Base-by-base conservation (phyloP, 37 sponge, comb jelly and placozoan genomes). In the Chondrilla cf. caribensis region DNA sequence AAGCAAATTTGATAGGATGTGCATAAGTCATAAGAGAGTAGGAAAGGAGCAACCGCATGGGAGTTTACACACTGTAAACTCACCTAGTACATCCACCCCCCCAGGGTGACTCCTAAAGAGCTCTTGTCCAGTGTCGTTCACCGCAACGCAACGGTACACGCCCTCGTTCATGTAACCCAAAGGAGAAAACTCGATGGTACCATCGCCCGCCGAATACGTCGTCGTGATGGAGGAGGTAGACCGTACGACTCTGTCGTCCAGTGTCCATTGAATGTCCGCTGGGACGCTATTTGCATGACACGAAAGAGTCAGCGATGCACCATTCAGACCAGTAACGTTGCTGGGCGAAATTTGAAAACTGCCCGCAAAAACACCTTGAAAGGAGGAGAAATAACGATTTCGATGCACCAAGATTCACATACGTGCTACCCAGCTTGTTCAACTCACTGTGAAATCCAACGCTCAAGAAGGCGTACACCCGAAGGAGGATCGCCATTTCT, bases 81-180 rank as follows among this genome's bases (percentile, higher is more conserved):
- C 43, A 89, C 87, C 91, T 33, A 78, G 68, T 32, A 86, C 91
- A 39, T 66, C 73, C 44, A 90, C 59, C 36, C 57, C 60, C 19
- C 81, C 91, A 24, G 58, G 19, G 0, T 37, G 28, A 40, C 91
- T 90, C 19, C 58, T 25, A 3, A 60, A 55, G 3, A 86, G 60
- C 1, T 36, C 25, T 1, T 80, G 14, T 8, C 65, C 80, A 17
- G 2, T 9, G 0, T 6, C 58, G 58, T 84, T 66, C 32, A 76
- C 2, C 15, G 91, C 87, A 6, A 42, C 6, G 57, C 91, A 90
- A 0, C 67, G 65, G 77, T 90, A 90, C 32, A 28, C 60, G 4
- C 91, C 87, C 21, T 57, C 82, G 38, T 70, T 22, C 38, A 29
- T 36, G 38, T 70, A 70, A 15, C 71, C 38, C 38, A 70, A 37